Base-by-base conservation (phyloP, 2,888 invertebrate genomes). In the Xylocampa areola region DNA sequence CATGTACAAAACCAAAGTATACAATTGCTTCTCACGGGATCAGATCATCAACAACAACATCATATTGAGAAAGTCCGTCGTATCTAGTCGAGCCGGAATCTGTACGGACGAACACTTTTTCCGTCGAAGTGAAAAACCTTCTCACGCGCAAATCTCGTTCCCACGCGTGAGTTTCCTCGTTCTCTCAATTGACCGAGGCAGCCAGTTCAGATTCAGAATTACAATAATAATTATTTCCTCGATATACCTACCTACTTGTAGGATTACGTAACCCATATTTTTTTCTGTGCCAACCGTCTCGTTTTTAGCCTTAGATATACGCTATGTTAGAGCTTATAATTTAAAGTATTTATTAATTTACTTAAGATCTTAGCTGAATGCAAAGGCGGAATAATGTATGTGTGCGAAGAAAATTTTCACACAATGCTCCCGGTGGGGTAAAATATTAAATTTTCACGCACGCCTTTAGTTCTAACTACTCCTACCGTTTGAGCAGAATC, bases 141-240 rank as follows among this genome's bases (percentile, higher is more conserved):
- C 88, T 87, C 89, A 87, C 84, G 87, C 84, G 81, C 84, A 88
- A 85, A 87, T 87, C 85, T 79, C 74, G 86, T 92, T 92, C 93
- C 92, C 92, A 93, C 92, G 92, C 83, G 79, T 84, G 79, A 81
- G 77, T 87, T 90, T 89, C 86, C 85, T 84, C 74, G 77, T 84
- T 82, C 79, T 73, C 68, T 80, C 81, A 87, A 88, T 88, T 59
- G 72, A 73, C 62, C 53, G 74, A 69, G 65, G 67, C 60, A 73
- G 64, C 68, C 65, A 49, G 55, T 72, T 74, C 55, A 55, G 50
- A 70, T 72, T 74, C 55, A 55, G 50, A 70, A 71, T 74, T 68
- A 63, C 62, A 58, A 65, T 53, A 57, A 47, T 61, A 59, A 62
- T 52, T 43, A 62, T 68, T 73, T 54, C 47, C 37, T 50, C 36